phyloP scores from a whole-genome alignment of 2,113 vertebrate genomes.

The Butorides virescens region DNA sequence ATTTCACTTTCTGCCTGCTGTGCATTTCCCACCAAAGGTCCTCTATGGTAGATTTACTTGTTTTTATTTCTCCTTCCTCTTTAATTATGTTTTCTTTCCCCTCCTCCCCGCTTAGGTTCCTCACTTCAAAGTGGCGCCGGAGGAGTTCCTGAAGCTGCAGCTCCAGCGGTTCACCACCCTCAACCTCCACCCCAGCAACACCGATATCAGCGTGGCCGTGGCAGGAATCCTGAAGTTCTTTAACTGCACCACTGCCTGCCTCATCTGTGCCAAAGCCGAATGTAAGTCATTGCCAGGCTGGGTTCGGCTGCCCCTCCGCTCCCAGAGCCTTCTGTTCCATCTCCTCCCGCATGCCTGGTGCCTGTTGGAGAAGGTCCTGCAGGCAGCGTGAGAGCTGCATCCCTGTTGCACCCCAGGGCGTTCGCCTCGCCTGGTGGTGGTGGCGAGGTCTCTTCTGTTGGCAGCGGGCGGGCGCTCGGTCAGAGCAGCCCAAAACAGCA shows the following conservation, averaged over 20 bases:
- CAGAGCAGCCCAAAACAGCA: not conserved
- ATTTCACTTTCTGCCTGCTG: not conserved
- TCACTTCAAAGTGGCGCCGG: slow-evolving; percentile 95
- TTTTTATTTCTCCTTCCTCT: not conserved
- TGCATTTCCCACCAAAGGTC: not conserved
- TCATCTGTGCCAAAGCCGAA: slow-evolving; percentile 97
- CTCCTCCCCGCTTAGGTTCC: slow-evolving; percentile 82
- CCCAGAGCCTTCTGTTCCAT: not conserved
- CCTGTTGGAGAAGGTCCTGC: not conserved
- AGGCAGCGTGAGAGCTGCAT: not conserved
- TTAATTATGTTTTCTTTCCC: not conserved
- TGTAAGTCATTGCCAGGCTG: slow-evolving; percentile 78
- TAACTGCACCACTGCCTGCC: slow-evolving; percentile 94
- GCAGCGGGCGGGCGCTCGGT: not conserved
- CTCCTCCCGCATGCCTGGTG: not conserved
- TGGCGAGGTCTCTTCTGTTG: not conserved
- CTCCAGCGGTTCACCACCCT: slow-evolving; percentile 95
- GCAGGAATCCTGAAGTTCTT: slow-evolving; percentile 95
- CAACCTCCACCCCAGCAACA: slow-evolving; percentile 97
- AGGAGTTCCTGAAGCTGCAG: slow-evolving; percentile 95
- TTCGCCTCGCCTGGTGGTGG: not conserved
- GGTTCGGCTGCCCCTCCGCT: not conserved
- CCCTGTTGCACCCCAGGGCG: not conserved
- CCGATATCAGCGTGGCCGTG: slow-evolving; percentile 93
- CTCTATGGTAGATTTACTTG: not conserved